Base-by-base conservation (phyloP, 1,140 invertebrate genomes). In the Cryptotermes secundus region DNA sequence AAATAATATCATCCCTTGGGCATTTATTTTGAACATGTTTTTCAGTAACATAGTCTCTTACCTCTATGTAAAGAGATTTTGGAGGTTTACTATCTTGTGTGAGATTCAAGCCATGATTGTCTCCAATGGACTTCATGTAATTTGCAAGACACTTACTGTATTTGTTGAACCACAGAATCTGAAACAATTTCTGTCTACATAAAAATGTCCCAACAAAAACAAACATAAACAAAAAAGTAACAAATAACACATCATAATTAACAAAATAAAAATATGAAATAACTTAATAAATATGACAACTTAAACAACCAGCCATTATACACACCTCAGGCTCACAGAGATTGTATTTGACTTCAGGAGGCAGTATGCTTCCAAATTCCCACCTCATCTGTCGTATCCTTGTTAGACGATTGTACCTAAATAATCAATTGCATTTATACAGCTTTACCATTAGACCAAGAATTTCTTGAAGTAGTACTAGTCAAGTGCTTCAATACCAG, bases 301-400 rank as follows among this genome's bases (percentile, higher is more conserved):
- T 6, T 35, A 10, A 80, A 80, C 38, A 38, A 10, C 16, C 38
- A 42, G 38, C 16, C 16, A 81, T 35, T 38, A 7, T 31, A 81
- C 80, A 81, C 10, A 93, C 91, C 91, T 99, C 98, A 7, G 94
- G 92, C 87, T 95, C 93, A 86, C 95, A 95, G 31, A 99, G 90
- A 86, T 96, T 94, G 45, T 93, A 91, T 88, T 95, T 95, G 0
- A 98, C 93, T 88, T 98, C 97, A 0, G 92, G 88, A 7, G 98
- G 97, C 84, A 99, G 89, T 65, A 98, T 94, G 84, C 96, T 95
- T 6, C 98, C 98, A 89, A 99, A 96, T 88, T 98, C 96, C 98
- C 98, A 99, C 82, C 98, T 91, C 88, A 98, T 92, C 80, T 95
- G 93, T 86, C 94, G 93, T 34, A 99, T 93, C 87, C 94, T 93